phyloP scores from a whole-genome alignment of 2,113 vertebrate species.

The Gallinago undulata region DNA sequence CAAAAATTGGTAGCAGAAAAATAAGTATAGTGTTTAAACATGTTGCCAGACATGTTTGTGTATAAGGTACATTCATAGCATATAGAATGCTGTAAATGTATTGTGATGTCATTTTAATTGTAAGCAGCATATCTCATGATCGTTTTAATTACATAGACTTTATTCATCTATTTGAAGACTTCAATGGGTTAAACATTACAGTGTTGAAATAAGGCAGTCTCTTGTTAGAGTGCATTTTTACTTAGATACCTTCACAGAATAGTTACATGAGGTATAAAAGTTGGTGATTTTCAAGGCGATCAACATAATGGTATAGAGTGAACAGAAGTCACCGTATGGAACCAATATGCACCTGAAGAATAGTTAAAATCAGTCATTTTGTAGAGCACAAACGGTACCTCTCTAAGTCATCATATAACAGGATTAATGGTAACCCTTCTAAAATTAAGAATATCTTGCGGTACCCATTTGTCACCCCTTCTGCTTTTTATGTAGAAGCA shows the following conservation, averaged over 20 bases:
- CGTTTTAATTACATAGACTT: neutral
- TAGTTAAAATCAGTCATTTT: neutral
- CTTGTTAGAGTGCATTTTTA: neutral
- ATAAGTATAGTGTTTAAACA: conserved; percentile 1
- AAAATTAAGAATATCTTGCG: neutral
- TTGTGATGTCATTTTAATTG: neutral
- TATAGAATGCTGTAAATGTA: neutral
- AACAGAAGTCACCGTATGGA: neutral
- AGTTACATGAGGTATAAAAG: neutral
- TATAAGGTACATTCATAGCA: neutral
- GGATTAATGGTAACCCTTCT: neutral
- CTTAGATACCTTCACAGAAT: neutral
- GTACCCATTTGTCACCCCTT: neutral
- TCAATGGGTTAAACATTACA: neutral
- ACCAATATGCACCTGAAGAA: neutral
- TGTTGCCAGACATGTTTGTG: neutral
- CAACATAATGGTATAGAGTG: neutral
- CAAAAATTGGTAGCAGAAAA: neutral
- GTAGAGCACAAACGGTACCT: neutral
- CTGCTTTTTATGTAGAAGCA: neutral
- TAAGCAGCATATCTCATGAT: neutral
- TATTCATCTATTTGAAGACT: neutral
- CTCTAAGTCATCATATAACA: neutral
- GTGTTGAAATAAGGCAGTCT: neutral
- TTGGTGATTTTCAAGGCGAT: neutral